phyloP scores from a whole-genome alignment of 2,113 vertebrate species.

The Psophia crepitans region DNA sequence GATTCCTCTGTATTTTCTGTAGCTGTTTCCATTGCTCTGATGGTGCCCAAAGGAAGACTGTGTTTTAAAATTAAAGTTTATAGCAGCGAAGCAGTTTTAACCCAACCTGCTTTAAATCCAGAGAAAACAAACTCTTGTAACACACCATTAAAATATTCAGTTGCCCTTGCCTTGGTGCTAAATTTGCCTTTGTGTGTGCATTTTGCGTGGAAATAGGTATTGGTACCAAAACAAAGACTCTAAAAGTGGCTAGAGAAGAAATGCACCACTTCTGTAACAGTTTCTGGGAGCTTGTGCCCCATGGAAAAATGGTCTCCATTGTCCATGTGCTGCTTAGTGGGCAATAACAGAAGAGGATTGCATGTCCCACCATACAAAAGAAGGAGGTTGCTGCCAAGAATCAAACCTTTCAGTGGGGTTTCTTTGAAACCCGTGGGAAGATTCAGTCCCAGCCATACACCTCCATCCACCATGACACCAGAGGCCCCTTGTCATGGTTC shows the following conservation, averaged over 20 bases:
- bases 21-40: constrained; percentile 62
- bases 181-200: neutral
- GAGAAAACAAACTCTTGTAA: constrained; percentile 19
- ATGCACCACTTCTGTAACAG: neutral
- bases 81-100: constrained; percentile 49
- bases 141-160: constrained; percentile 28
- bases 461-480: accelerated
- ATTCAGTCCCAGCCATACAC: neutral
- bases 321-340: neutral
- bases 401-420: neutral
- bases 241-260: neutral
- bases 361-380: neutral
- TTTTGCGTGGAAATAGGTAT: neutral
- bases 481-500: too few relatives aligned
- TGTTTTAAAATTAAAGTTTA: constrained; percentile 72
- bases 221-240: neutral
- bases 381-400: neutral
- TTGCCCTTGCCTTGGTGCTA: neutral
- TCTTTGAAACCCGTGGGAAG: neutral
- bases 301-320: neutral
- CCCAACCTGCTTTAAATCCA: constrained; percentile 56
- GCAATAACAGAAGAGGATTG: neutral
- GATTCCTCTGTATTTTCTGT: constrained; percentile 67
- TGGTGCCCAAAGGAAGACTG: constrained; percentile 65
- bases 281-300: neutral